phyloP scores from a whole-genome alignment of 2,888 invertebrate genomes.

The Phortica okadai region DNA sequence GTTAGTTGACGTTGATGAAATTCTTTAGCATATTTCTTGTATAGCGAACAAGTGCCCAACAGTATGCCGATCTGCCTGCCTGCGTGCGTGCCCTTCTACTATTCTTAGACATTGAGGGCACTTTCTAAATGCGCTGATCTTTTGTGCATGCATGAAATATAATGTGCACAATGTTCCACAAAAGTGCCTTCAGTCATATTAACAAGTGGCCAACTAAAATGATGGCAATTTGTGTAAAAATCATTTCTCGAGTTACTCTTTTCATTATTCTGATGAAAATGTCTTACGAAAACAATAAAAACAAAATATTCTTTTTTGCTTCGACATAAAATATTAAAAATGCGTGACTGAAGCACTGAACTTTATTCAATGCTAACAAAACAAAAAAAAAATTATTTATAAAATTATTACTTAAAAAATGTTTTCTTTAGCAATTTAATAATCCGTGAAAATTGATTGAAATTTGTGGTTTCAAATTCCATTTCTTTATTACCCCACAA shows the following conservation, averaged over 20 bases:
- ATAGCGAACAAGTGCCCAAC: constrained; percentile 33
- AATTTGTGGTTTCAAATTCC: background rate
- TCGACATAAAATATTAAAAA: too few relatives aligned
- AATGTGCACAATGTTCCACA: background rate
- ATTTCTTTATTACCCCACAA: too few relatives aligned
- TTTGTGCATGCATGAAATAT: constrained; percentile 4
- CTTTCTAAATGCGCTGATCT: background rate
- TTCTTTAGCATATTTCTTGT: constrained; percentile 37
- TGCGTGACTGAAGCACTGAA: too few relatives aligned
- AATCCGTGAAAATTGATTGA: constrained; percentile 19
- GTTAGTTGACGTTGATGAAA: constrained; percentile 62
- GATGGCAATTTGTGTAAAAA: background rate
- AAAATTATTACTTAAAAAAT: background rate
- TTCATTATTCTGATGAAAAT: background rate
- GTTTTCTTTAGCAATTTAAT: constrained; percentile 15
- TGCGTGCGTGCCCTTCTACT: constrained; percentile 43
- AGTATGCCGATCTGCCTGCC: constrained; percentile 50
- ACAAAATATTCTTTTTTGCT: too few relatives aligned
- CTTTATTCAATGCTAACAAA: background rate
- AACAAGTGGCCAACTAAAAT: background rate
- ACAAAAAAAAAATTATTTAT: background rate
- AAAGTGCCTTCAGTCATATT: constrained; percentile 4
- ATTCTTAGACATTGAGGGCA: background rate
- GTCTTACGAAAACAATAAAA: too few relatives aligned
- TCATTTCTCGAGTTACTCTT: background rate